Base-by-base conservation (phyloP, 2,888 invertebrate species). In the Formica aserva region DNA sequence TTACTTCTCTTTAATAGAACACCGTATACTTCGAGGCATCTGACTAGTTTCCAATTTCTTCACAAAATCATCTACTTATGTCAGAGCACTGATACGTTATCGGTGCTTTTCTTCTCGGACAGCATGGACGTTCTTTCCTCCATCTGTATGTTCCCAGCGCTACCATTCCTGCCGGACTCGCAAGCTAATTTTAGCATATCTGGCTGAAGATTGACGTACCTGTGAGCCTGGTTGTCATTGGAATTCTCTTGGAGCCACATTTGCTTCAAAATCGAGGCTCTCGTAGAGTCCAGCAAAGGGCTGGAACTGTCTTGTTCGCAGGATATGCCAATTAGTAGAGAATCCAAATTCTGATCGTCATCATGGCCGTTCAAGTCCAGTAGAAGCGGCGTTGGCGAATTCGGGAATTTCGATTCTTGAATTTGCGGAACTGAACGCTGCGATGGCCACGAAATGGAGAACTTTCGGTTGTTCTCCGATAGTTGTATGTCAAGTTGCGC, bases 401-500 rank as follows among this genome's bases (percentile, higher is more conserved):
- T 86, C 18, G 76, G 18, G 1, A 84, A 83, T 18, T 72, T 82
- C 1, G 74, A 38, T 26, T 18, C 52, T 8, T 86, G 62, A 13
- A 18, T 45, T 6, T 67, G 84, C 2, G 65, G 45, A 8, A 18
- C 48, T 0, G 35, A 57, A 29, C 72, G 52, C 26, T 84, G 85
- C 0, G 76, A 26, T 9, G 92, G 86, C 92, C 93, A 93, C 0
- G 91, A 84, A 5, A 93, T 87, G 0, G 95, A 95, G 88, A 95
- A 95, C 88, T 95, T 95, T 8, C 95, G 92, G 82, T 95, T 93
- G 48, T 94, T 94, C 65, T 95, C 94, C 0, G 95, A 95, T 18
- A 96, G 92, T 45, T 95, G 95, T 88, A 96, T 94, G 85, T 96
- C 96, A 72, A 96, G 91, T 72, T 96, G 96, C 74, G 96, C 96